Conservation (phyloP, 1,140 invertebrate species). For the Akabosia matsudoensis region DNA sequence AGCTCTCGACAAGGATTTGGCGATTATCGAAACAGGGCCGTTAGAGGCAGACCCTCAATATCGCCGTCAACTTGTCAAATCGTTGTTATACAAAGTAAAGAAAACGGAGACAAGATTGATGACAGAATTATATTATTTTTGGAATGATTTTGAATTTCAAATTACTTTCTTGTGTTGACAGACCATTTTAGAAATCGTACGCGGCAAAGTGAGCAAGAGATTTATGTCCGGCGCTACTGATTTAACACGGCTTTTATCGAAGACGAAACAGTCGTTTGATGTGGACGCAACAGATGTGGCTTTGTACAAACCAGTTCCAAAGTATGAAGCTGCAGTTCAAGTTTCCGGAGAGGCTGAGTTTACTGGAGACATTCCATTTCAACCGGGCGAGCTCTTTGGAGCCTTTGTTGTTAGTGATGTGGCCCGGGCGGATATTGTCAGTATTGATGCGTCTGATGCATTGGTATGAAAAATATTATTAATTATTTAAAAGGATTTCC, state of each 20-base stretch:
- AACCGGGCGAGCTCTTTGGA: conserved; percentile 51
- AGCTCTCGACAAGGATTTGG: conserved; percentile 58
- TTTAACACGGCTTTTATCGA: conserved; percentile 46
- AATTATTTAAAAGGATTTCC: background rate
- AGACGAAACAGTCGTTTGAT: conserved; percentile 53
- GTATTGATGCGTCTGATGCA: conserved; percentile 49
- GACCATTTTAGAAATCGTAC: conserved; percentile 47
- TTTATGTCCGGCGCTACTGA: conserved; percentile 35
- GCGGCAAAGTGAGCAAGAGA: conserved; percentile 32
- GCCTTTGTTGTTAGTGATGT: conserved; percentile 52
- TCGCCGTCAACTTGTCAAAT: conserved; percentile 61
- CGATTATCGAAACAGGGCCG: conserved; percentile 62
- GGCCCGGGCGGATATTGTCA: conserved; percentile 50
- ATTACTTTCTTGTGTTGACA: conserved; percentile 32
- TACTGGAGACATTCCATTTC: conserved; percentile 53
- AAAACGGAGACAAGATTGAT: background rate
- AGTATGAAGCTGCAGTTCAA: conserved; percentile 53
- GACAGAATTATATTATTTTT: background rate
- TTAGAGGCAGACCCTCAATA: conserved; percentile 64
- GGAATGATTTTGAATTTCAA: background rate
- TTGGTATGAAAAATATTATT: no score
- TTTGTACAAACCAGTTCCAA: conserved; percentile 54
- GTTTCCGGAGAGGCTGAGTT: conserved; percentile 52
- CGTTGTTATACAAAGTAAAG: conserved; percentile 71
- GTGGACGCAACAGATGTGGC: conserved; percentile 51